Conservation (phyloP, 2,113 vertebrate genomes). For the Numida meleagris region DNA sequence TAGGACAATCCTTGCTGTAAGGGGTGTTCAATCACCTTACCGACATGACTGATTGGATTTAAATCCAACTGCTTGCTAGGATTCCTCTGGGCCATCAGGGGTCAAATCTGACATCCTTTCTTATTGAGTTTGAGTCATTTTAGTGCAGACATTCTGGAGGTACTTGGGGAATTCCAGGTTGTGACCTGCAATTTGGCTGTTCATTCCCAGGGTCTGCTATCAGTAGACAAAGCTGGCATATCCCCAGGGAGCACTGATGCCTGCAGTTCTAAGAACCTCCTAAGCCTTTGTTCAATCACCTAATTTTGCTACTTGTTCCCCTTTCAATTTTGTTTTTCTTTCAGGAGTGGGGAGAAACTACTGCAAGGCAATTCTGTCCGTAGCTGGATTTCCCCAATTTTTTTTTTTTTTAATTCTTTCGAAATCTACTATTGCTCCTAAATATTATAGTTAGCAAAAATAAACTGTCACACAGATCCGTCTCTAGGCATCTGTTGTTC, state of each 20-base stretch:
- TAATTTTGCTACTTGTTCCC: constrained; percentile 5
- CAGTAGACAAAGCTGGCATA: constrained; percentile 6
- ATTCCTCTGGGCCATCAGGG: constrained; percentile 52
- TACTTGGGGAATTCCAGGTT: constrained; percentile 63
- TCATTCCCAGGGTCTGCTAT: constrained; percentile 46
- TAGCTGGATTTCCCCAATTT: neutral
- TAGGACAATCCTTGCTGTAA: constrained; percentile 35
- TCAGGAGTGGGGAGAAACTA: neutral
- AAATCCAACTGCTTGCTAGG: constrained; percentile 38
- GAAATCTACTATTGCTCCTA: neutral
- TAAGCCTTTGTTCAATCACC: constrained; percentile 35
- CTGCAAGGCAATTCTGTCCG: neutral
- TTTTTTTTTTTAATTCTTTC: neutral
- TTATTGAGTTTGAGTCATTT: constrained; percentile 64
- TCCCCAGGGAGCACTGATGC: neutral
- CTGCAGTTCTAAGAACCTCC: neutral
- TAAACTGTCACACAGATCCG: neutral
- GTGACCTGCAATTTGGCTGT: constrained; percentile 57
- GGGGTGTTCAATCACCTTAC: constrained; percentile 39
- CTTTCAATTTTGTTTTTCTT: neutral
- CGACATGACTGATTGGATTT: constrained; percentile 54
- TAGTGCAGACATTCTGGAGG: constrained; percentile 38
- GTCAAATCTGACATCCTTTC: constrained; percentile 63
- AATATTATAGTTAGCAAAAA: neutral
- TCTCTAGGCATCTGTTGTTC: neutral